Evolutionary conservation across 2,797 vertebrate species (phyloP), one percentile per base, ranked within the genome.

Genomic region (Menidia menidia): DNA sequence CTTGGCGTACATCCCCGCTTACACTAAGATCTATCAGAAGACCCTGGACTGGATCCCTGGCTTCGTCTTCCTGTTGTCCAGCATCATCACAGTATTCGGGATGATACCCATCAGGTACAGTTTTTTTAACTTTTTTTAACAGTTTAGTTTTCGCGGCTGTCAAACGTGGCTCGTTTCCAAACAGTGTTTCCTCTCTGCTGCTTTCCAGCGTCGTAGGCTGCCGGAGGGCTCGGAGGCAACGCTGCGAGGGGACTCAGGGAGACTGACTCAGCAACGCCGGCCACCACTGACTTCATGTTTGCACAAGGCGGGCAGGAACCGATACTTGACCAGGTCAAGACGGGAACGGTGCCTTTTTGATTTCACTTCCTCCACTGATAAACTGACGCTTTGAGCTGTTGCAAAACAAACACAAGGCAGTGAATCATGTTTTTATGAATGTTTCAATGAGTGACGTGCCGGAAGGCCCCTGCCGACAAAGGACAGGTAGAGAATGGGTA

Each of bases 41-140:
- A 97, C 95, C 6, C 72, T 98, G 81, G 82, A 92, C 77, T 95
- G 92, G 94, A 95, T 96, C 57, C 89, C 93, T 0, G 87, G 96
- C 47, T 94, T 97, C 64, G 95, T 97, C 78, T 99, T 98, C 74
- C 83, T 75, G 1, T 73, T 98, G 10, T 95, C 97, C 45, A 95
- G 95, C 72, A 58, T 92, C 47, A 60, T 94, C 3, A 88, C 95
- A 13, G 95, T 95, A 44, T 64, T 97, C 64, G 94, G 83, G 39
- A 94, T 96, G 83, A 87, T 98, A 33, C 96, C 97, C 1, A 88
- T 97, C 88, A 93, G 96, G 97, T 98, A 77, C n/a, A 96, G 97
- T 98, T 75, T 15, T 15, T 9, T 14, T 4, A 11, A 7, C 15
- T 98, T 75, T 13, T 15, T 10, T 14, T 4, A 14, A 11, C 19